These are phyloP conservation scores for Bubo scandiacus DNA, from an alignment of 2,113 vertebrate species.

Conservation along the genomic window DNA sequence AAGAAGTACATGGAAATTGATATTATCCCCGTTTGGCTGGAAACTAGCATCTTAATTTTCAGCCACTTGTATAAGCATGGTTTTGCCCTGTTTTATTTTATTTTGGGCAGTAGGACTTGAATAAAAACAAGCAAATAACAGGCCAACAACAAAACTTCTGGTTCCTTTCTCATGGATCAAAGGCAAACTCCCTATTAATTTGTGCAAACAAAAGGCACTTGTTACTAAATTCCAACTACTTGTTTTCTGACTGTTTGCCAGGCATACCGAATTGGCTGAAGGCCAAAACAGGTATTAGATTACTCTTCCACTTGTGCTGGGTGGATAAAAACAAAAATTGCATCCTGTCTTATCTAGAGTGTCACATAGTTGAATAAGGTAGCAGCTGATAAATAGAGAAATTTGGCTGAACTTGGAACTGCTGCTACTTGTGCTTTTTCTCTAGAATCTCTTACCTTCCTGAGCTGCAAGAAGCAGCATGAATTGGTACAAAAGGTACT, in stretches of 20 bases:
- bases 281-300: slow-evolving; percentile 6
- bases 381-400: background rate
- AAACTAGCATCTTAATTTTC: background rate
- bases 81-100: background rate
- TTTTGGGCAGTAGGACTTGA: background rate
- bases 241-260: background rate
- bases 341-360: background rate
- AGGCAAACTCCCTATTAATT: fast-evolving
- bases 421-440: background rate
- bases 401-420: background rate
- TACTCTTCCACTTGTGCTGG: background rate
- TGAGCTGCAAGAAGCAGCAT: background rate
- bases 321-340: background rate
- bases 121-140: background rate
- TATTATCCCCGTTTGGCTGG: background rate
- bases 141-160: background rate
- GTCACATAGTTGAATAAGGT: background rate
- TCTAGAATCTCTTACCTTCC: background rate
- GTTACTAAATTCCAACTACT: background rate
- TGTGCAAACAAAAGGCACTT: slow-evolving; percentile 2
- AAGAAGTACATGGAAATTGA: background rate
- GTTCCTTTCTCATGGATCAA: background rate
- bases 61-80: background rate
- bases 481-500: background rate
- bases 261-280: background rate